Evolutionary conservation across 2,797 vertebrate species (phyloP), one percentile per base, ranked within the genome.

Genomic region (Linurgus olivaceus): DNA sequence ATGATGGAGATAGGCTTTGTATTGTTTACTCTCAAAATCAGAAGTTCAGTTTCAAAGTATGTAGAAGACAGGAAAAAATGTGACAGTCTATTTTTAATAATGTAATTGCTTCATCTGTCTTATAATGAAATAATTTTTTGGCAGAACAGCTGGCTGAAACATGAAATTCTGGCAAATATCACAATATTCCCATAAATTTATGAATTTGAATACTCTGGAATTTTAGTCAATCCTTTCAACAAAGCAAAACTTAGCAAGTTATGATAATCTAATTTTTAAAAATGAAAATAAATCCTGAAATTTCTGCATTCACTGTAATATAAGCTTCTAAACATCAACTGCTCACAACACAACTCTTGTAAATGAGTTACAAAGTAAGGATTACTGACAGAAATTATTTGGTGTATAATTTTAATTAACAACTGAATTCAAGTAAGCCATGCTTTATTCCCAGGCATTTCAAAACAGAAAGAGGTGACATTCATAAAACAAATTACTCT

Each of bases 391-490:
- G 54, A 92, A 84, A 70, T 80, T 77, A 94, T 85, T 75, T 88
- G 33, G n/a, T 63, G 37, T 52, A 38, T 70, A 78, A 61, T 91
- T 94, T 81, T 93, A 91, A 95, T 94, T 95, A 95, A 91, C 54
- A 91, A 90, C 44, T 66, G 18, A 62, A 91, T 86, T 88, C 72
- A 75, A 61, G 54, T 54, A 83, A 91, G 54, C 57, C 47, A 70
- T 57, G 28, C 18, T 83, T 87, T 86, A 90, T 89, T 92, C 62
- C 51, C 54, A 78, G 76, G 70, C 73, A 95, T 91, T 73, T 88
- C 82, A 91, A 94, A 95, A 81, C 2, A 94, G 76, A 76, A 92
- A 77, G 89, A 91, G 81, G 82, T 95, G 93, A 94, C 82, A 91
- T 83, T 75, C 89, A 75, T 88, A 90, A 95, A 89, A 95, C 57